phyloP scores from a whole-genome alignment of 2,888 invertebrate genomes.

The Calliopum simillimum region DNA sequence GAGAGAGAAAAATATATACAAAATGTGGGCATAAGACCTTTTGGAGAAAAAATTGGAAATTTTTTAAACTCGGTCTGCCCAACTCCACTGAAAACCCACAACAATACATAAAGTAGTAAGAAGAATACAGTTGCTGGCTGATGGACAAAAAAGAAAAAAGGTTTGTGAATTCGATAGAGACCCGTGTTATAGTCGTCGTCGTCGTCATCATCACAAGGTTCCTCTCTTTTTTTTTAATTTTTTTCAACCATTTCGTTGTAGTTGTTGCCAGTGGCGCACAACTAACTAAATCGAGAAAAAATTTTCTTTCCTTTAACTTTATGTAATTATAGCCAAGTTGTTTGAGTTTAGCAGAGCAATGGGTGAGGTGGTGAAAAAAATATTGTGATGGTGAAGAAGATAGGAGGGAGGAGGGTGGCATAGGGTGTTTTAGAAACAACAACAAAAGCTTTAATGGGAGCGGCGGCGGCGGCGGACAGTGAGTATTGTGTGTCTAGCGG shows the following conservation, averaged over 20 bases:
- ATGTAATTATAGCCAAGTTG: slow-evolving; percentile 39
- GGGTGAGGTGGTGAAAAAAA: neutral
- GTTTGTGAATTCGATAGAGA: slow-evolving; percentile 36
- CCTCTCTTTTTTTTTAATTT: neutral
- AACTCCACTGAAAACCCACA: slow-evolving; percentile 14
- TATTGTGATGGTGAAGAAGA: neutral
- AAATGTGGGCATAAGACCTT: slow-evolving; percentile 17
- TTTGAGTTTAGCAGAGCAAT: slow-evolving; percentile 1
- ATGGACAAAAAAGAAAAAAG: slow-evolving; percentile 31
- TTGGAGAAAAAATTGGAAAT: neutral
- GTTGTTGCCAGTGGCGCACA: slow-evolving; percentile 32
- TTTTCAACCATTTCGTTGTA: neutral
- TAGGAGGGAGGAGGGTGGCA: neutral
- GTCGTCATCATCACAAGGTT: slow-evolving; percentile 14
- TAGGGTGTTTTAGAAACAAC: neutral
- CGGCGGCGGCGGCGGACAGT: neutral
- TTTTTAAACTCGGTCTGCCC: neutral
- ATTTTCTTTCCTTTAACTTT: slow-evolving; percentile 38
- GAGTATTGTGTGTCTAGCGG: neutral
- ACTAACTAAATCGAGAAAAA: slow-evolving; percentile 39
- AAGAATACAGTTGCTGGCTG: neutral
- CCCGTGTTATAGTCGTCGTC: no score
- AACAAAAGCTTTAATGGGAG: neutral
- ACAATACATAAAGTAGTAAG: slow-evolving; percentile 16
- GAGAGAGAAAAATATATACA: slow-evolving; percentile 10